These are phyloP conservation scores for Temnothorax nylanderi DNA, from an alignment of 1,140 invertebrate species.

Conservation along the genomic window DNA sequence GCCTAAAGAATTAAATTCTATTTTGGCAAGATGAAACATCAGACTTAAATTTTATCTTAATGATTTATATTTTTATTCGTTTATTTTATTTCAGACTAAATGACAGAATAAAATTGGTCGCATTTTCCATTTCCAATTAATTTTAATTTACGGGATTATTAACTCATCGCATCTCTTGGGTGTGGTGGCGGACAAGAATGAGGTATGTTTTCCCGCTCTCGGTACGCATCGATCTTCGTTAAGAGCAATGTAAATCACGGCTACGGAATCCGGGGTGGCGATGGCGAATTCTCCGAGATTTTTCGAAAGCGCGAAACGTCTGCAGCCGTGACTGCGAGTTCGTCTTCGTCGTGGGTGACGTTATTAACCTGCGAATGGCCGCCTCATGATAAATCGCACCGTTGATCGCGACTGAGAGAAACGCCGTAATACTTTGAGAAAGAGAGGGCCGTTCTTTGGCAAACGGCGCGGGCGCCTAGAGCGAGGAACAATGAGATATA, in stretches of 20 bases:
- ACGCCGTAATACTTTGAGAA: neutral
- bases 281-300: constrained; percentile 62
- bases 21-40: neutral
- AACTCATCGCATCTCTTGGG: neutral
- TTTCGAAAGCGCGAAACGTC: constrained; percentile 54
- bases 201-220: constrained; percentile 9
- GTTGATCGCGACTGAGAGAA: constrained; percentile 32
- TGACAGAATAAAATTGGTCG: too few relatives aligned
- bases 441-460: constrained; percentile 20
- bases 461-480: neutral
- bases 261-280: neutral
- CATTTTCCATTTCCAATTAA: neutral
- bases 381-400: constrained; percentile 42
- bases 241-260: constrained; percentile 64
- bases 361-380: constrained; percentile 58
- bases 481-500: constrained; percentile 38
- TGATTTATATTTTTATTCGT: neutral
- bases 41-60: neutral
- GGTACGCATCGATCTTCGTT: constrained; percentile 59
- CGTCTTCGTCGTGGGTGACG: constrained; percentile 61
- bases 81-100: neutral
- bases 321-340: constrained; percentile 42
- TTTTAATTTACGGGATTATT: neutral
- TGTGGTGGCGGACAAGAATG: constrained; percentile 1
- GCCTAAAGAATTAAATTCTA: neutral